Percentiles rank a stretch among this genome's conserved stretches.
phyloP scores from a whole-genome alignment of 1,140 invertebrate species.

The Diabrotica virgifera region DNA sequence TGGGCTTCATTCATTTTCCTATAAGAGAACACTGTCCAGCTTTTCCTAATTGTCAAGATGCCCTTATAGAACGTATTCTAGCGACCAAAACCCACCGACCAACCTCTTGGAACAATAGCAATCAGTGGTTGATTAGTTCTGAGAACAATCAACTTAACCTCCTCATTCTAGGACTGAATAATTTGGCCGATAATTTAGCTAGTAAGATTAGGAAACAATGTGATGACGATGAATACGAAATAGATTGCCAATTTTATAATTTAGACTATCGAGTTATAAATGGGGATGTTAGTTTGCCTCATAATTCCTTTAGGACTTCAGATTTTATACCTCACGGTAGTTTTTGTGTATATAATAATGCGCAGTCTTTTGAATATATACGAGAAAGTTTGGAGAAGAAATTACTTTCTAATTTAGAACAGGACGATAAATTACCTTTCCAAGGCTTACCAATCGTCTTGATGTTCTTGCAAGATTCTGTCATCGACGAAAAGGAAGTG shows the following conservation, averaged over 20 bases:
- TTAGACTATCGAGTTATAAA: conserved; percentile 83
- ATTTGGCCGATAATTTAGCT: conserved; percentile 74
- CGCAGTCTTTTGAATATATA: conserved; percentile 88
- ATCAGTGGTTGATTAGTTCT: conserved; percentile 62
- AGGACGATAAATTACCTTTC: conserved; percentile 83
- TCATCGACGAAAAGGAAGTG: conserved; percentile 79
- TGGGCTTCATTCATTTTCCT: conserved; percentile 94
- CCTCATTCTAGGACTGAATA: conserved; percentile 72
- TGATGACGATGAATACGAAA: conserved; percentile 81
- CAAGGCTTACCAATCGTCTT: conserved; percentile 84
- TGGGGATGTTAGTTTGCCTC: conserved; percentile 77
- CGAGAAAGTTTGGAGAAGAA: conserved; percentile 89
- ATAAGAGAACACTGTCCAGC: conserved; percentile 91
- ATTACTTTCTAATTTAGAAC: conserved; percentile 83
- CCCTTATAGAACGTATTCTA: conserved; percentile 73
- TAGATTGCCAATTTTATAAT: conserved; percentile 79
- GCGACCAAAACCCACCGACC: conserved; percentile 67
- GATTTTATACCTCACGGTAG: conserved; percentile 79
- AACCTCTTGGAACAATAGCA: conserved; percentile 66
- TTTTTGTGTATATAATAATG: conserved; percentile 88
- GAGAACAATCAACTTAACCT: conserved; percentile 72
- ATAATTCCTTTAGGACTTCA: conserved; percentile 72
- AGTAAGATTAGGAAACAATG: conserved; percentile 72
- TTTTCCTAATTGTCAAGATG: conserved; percentile 86
- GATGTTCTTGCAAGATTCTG: conserved; percentile 82